A percentile compares a stretch with the other conserved stretches of the same genome.
Conservation (phyloP, 2,113 vertebrate genomes). For the Tragelaphus buxtoni region DNA sequence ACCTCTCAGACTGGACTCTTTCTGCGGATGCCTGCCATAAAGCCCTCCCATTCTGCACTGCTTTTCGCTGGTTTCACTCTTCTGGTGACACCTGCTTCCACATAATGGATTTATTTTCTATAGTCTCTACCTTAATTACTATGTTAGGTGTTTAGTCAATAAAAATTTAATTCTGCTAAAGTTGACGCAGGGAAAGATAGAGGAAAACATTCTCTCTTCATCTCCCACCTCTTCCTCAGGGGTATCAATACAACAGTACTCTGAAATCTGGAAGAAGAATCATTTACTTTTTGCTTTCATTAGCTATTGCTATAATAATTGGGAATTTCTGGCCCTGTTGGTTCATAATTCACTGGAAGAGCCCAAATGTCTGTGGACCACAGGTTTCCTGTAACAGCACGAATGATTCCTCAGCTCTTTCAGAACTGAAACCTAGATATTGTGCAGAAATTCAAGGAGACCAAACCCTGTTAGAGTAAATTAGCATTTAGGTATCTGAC, state of each 20-base stretch:
- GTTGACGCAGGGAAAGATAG: background rate
- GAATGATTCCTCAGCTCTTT: background rate
- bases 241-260: background rate
- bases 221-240: background rate
- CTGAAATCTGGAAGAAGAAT: background rate
- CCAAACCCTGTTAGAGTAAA: background rate
- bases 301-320: background rate
- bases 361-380: background rate
- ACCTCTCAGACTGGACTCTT: background rate
- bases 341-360: background rate
- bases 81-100: background rate
- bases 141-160: conserved; percentile 48
- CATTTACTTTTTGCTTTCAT: background rate
- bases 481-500: conserved; percentile 19
- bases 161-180: background rate
- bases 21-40: background rate
- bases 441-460: conserved; percentile 4
- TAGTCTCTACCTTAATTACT: background rate
- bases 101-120: background rate
- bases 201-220: background rate
- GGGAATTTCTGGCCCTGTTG: background rate
- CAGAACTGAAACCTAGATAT: background rate
- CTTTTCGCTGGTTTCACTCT: background rate
- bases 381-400: background rate
- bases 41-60: background rate